Base-by-base conservation (phyloP, 2,797 vertebrate genomes). In the Schizothorax lantsangensis region DNA sequence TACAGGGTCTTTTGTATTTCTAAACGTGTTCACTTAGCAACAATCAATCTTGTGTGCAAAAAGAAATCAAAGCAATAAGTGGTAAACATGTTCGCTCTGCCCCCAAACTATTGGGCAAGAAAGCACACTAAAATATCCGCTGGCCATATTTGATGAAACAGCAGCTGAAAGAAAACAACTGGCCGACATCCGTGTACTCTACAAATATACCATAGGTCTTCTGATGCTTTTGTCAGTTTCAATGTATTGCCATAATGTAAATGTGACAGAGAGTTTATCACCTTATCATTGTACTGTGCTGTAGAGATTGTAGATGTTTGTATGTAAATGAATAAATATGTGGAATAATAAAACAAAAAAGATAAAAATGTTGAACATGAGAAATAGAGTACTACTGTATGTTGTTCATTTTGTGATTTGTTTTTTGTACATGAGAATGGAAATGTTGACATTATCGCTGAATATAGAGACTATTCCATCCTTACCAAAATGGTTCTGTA, bases 251-350 rank as follows among this genome's bases (percentile, higher is more conserved):
- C 93, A 94, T 95, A 88, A 92, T 94, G 92, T 95, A 89, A 94
- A 92, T 92, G 92, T 95, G 93, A 94, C 90, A 91, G 93, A 92
- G 86, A 94, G 90, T 91, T 92, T 91, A 94, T 94, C 94, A 95
- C 93, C 89, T 93, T 93, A 93, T 95, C 95, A 94, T 94, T 90
- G 96, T 98, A 96, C 91, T 45, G 96, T 97, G 96, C 92, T 93
- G 96, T 98, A 97, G 96, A 96, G 96, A 93, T 94, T 93, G 93
- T 96, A 97, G 96, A 95, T 95, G 95, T 97, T 96, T 96, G 95
- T 97, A 96, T 91, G 95, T 95, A 94, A 94, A 94, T 94, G 93
- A 94, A 95, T 93, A 94, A 93, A 93, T 94, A 90, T 94, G 94
- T 95, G 94, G 88, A 95, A 93, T 90, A 96, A 97, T 94, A 94